A percentile compares a stretch with the other conserved stretches of the same genome.
phyloP scores from a whole-genome alignment of 2,113 vertebrate genomes.

The Crocuta crocuta region DNA sequence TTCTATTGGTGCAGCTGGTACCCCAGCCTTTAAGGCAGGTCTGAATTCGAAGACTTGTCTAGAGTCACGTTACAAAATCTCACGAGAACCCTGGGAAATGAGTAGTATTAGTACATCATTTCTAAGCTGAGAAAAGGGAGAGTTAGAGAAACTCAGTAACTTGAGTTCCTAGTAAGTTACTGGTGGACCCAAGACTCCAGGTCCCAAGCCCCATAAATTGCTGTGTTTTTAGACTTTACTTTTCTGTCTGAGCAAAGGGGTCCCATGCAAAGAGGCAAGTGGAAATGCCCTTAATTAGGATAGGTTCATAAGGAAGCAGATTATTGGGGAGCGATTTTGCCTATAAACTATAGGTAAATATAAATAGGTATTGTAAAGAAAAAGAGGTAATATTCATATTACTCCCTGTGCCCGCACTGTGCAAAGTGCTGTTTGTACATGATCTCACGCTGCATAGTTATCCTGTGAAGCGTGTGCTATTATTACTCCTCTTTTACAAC shows the following conservation, averaged over 20 bases:
- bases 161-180: neutral
- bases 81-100: neutral
- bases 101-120: neutral
- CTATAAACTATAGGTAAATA: neutral
- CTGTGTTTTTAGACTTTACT: neutral
- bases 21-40: neutral
- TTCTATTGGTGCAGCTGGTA: constrained; percentile 2
- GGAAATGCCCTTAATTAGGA: neutral
- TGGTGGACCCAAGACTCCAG: neutral
- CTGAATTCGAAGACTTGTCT: neutral
- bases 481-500: neutral
- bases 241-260: neutral
- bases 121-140: neutral
- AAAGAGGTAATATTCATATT: neutral
- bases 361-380: neutral
- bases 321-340: neutral
- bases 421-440: neutral
- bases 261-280: neutral
- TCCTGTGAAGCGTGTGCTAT: neutral
- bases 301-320: neutral
- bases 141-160: neutral
- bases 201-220: neutral
- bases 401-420: neutral
- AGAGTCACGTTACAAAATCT: neutral
- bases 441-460: neutral